Conservation (phyloP, 2,888 invertebrate genomes). For the Clitarchus hookeri region DNA sequence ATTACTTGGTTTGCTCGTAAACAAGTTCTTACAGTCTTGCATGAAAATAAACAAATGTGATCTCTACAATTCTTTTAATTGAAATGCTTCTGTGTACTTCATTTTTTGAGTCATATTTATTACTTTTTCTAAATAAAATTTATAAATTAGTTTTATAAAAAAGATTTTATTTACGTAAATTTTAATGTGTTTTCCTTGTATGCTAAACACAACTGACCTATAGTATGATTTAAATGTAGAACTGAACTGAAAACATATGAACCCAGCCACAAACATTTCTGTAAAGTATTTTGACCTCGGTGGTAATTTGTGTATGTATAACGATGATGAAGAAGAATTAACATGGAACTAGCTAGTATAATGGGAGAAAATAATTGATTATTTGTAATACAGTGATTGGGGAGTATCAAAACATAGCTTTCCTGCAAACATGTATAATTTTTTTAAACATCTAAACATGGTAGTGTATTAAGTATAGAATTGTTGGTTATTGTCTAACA, state of each 20-base stretch:
- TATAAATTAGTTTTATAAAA: too few species aligned
- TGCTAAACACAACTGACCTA: neutral
- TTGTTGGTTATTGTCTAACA: neutral
- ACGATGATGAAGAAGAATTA: neutral
- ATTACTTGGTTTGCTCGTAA: too few species aligned
- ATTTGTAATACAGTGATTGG: neutral
- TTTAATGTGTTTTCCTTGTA: neutral
- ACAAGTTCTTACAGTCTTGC: too few species aligned
- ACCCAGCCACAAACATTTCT: neutral
- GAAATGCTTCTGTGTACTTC: too few species aligned
- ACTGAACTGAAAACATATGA: neutral
- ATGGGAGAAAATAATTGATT: neutral
- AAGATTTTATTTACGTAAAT: too few species aligned
- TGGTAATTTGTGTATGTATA: neutral
- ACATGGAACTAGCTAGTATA: neutral
- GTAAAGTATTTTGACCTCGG: neutral
- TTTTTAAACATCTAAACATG: neutral
- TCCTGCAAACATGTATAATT: neutral
- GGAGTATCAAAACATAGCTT: slow-evolving; percentile 7
- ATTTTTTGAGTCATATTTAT: too few species aligned
- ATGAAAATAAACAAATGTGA: too few species aligned
- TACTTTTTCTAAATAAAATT: too few species aligned
- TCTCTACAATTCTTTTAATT: too few species aligned
- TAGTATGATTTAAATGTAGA: neutral
- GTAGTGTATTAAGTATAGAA: neutral